Evolutionary conservation across 1,140 invertebrate genomes (phyloP), one percentile per base, ranked within the genome.

Genomic region (Apis cerana): DNA sequence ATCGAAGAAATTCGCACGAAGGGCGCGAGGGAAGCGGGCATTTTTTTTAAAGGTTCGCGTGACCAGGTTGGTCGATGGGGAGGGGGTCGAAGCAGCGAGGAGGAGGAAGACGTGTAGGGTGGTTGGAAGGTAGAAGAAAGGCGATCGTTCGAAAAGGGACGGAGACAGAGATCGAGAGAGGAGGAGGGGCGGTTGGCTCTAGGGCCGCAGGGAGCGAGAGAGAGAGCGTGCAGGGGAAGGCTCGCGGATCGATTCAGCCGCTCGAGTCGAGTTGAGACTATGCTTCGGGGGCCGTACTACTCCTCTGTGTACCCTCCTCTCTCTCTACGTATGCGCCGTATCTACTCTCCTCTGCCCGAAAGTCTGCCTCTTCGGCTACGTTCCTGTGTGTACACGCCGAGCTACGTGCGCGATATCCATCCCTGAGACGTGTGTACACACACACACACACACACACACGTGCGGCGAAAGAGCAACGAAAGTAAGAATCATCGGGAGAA

Each of bases 221-320:
- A 43, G 33, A 33, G 83, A 80, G 87, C 79, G 88, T 75, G 85
- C 84, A 89, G 82, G 87, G 85, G 89, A 89, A 89, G 83, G 89
- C 85, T 81, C 82, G 91, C 83, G 92, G 92, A 93, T 93, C 92
- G 92, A 93, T 93, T 91, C 92, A 93, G 92, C 92, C 90, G 92
- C 91, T 91, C 92, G 92, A 93, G 92, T 93, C 90, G 91, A 92
- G 90, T 91, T 88, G 89, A 92, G 91, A 91, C 91, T 92, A 91
- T 90, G 88, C 89, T 90, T 85, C 86, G 89, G 33, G 84, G 86
- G 78, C 78, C 86, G 84, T 85, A 79, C 82, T 62, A 75, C 67
- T 85, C 78, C 67, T 85, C 78, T 84, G 71, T 87, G 81, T 82
- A 78, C 65, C 75, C 70, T 43, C 33, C 33, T 43, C 33, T 43